These are phyloP conservation scores for Chelidonichthys spinosus DNA, from an alignment of 2,797 vertebrate species.

Conservation along the genomic window DNA sequence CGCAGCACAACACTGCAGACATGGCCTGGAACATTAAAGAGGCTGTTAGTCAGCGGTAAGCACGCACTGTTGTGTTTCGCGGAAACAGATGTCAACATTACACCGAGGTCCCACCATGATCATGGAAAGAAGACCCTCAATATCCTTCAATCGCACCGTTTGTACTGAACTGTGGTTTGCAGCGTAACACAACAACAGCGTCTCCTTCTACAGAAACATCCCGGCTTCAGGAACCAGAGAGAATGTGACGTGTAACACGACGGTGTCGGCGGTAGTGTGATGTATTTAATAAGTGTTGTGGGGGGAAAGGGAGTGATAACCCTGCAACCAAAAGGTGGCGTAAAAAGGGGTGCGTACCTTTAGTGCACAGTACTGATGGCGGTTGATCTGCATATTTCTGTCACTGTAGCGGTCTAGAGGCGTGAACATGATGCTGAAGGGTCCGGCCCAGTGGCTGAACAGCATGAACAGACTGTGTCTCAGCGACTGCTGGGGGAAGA, in stretches of 20 bases:
- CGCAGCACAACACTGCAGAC: constrained; percentile 98
- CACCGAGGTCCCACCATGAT: no score
- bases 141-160: no score
- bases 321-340: no score
- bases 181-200: no score
- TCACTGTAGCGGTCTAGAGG: constrained; percentile 98
- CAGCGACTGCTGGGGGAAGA: constrained; percentile 98
- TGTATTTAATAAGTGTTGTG: no score
- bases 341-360: constrained; percentile 86
- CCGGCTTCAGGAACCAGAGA: no score
- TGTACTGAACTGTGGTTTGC: no score
- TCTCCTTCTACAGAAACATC: no score
- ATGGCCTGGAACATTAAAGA: constrained; percentile 87
- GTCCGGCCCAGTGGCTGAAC: constrained; percentile 99
- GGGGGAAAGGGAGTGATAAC: no score
- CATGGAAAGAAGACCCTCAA: no score
- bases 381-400: constrained; percentile 98
- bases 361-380: constrained; percentile 98
- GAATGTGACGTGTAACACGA: no score
- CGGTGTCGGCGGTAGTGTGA: no score
- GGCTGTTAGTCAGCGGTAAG: neutral
- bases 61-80: neutral
- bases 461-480: constrained; percentile 99
- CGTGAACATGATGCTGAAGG: constrained; percentile 99
- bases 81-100: neutral